A percentile compares a stretch with the other conserved stretches of the same genome.
Evolutionary conservation across 2,797 vertebrate species (phyloP).

Genomic region (Acropternis orthonyx): DNA sequence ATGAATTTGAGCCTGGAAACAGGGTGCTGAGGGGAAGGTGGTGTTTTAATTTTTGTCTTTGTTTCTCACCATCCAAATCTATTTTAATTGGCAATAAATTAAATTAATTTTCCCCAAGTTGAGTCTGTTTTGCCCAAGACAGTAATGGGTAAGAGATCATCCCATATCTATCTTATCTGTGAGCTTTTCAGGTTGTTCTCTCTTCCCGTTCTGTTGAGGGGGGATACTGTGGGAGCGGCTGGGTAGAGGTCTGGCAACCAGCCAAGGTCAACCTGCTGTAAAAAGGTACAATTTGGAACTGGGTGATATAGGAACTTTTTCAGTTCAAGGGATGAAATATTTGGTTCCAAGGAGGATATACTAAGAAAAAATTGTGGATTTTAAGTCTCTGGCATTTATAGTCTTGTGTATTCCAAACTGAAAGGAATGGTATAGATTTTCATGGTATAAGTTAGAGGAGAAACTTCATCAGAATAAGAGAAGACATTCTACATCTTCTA

Average conservation of each 20-base stretch:
- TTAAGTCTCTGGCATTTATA: neutral
- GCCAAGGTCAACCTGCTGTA: neutral
- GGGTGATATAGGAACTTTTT: neutral
- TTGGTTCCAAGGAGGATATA: neutral
- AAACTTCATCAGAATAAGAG: neutral
- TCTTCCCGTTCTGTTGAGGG: neutral
- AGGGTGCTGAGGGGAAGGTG: neutral
- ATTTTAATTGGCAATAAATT: neutral
- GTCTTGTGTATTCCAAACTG: neutral
- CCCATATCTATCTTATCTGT: neutral
- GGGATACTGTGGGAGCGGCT: neutral
- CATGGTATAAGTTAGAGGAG: neutral
- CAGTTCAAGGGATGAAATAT: neutral
- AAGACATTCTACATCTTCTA: neutral
- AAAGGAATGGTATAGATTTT: neutral
- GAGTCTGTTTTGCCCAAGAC: neutral
- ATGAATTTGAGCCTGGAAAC: neutral
- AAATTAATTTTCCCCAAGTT: neutral
- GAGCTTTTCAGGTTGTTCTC: neutral
- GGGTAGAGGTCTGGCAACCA: neutral
- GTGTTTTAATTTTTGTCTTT: neutral
- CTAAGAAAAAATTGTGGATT: rapidly evolving
- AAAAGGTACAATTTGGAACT: neutral
- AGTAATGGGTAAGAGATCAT: neutral
- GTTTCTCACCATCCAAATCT: neutral